A percentile compares a stretch with the other conserved stretches of the same genome.
Evolutionary conservation across 2,113 vertebrate genomes (phyloP).

Genomic region (Eleginops maclovinus): DNA sequence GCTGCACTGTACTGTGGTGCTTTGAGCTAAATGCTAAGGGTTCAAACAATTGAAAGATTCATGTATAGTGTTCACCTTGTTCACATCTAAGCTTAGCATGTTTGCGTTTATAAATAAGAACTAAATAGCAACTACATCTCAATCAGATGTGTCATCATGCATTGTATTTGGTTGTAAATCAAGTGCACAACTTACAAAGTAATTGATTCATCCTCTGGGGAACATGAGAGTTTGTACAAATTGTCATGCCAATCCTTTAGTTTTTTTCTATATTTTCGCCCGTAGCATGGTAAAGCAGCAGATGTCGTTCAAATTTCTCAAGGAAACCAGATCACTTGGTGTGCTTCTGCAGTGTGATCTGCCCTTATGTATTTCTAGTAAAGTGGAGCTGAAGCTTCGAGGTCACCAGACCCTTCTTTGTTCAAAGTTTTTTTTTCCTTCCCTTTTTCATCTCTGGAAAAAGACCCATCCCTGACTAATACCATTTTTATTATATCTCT

Average conservation of each 20-base stretch:
- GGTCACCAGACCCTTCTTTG: constrained; percentile 1
- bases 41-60: too few relatives aligned
- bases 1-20: too few relatives aligned
- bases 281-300: not conserved
- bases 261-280: not conserved
- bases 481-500: constrained; percentile 26
- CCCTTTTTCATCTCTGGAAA: constrained; percentile 13
- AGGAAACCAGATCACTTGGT: not conserved
- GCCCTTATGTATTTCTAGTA: not conserved
- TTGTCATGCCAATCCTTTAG: not conserved
- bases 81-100: too few relatives aligned
- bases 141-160: not conserved
- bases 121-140: not conserved
- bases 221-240: not conserved
- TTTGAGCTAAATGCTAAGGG: too few relatives aligned
- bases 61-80: not conserved
- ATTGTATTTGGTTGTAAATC: not conserved
- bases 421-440: constrained; percentile 8
- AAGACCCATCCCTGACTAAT: not conserved
- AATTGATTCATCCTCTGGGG: not conserved
- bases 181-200: too few relatives aligned
- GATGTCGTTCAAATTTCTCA: not conserved
- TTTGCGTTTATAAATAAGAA: not conserved
- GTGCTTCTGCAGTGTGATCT: not conserved
- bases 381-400: constrained; percentile 8